Evolutionary conservation across 2,113 vertebrate species (phyloP).

Genomic region (Phocoena sinus): DNA sequence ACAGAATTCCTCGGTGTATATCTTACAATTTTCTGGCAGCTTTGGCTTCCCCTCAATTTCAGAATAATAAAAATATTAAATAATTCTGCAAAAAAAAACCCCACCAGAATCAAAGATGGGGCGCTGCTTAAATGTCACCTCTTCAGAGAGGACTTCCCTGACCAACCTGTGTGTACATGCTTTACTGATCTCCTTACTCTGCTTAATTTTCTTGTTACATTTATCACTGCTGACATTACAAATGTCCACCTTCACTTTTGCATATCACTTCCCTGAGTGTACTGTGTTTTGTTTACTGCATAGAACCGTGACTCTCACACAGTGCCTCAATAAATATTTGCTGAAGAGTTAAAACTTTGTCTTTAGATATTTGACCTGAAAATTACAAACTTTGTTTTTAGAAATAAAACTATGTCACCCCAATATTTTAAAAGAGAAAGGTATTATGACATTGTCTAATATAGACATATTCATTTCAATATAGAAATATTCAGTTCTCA

Average conservation of each 20-base stretch:
- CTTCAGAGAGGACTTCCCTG: not conserved
- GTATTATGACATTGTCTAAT: not conserved
- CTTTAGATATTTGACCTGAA: not conserved
- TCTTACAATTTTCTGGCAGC: not conserved
- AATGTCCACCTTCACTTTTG: not conserved
- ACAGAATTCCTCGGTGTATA: not conserved
- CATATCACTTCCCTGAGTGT: not conserved
- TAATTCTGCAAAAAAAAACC: not conserved
- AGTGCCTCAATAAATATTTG: not conserved
- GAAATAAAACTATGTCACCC: not conserved
- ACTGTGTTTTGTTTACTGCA: not conserved
- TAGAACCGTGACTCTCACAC: not conserved
- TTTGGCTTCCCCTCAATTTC: not conserved
- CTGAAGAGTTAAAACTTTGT: not conserved
- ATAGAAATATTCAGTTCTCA: not conserved
- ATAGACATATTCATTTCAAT: not conserved
- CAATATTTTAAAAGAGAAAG: not conserved
- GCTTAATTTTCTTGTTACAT: not conserved
- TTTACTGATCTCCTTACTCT: not conserved
- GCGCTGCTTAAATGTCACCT: not conserved
- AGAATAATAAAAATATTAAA: conserved; percentile 33
- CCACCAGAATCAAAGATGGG: not conserved
- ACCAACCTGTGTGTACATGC: not conserved
- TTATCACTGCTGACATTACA: not conserved
- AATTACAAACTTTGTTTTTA: not conserved